Conservation (phyloP, 2,113 vertebrate genomes). For the Ictidomys tridecemlineatus region DNA sequence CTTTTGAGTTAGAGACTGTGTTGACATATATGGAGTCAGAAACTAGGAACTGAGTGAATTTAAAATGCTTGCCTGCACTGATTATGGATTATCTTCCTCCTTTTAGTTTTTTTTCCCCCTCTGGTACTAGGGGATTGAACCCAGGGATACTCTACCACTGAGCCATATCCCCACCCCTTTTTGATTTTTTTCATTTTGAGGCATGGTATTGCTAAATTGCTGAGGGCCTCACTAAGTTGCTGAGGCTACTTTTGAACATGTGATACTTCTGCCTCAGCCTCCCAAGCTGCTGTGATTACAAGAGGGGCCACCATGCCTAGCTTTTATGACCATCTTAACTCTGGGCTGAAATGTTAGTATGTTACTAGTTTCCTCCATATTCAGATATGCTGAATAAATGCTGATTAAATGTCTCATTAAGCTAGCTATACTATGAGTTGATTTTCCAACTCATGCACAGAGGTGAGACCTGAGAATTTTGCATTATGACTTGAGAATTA, state of each 20-base stretch:
- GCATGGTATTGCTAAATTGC: no score
- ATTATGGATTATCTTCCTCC: neutral
- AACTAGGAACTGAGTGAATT: neutral
- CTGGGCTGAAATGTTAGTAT: neutral
- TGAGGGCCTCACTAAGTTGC: no score
- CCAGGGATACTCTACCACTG: no score
- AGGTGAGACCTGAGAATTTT: neutral
- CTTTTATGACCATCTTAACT: neutral
- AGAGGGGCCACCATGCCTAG: no score
- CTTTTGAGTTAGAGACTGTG: conserved; percentile 6
- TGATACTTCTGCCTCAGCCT: no score
- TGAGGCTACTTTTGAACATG: no score
- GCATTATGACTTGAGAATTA: neutral
- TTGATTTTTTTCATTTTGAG: no score
- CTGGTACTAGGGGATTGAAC: no score
- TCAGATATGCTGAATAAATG: neutral
- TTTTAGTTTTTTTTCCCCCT: neutral
- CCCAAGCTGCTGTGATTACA: no score
- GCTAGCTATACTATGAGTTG: neutral
- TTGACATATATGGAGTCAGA: neutral
- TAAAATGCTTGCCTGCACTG: neutral
- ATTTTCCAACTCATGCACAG: neutral
- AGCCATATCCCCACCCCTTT: no score
- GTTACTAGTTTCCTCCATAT: neutral
- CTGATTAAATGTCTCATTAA: neutral